These are phyloP conservation scores for Fulica atra DNA, from an alignment of 2,113 vertebrate species.

Conservation along the genomic window DNA sequence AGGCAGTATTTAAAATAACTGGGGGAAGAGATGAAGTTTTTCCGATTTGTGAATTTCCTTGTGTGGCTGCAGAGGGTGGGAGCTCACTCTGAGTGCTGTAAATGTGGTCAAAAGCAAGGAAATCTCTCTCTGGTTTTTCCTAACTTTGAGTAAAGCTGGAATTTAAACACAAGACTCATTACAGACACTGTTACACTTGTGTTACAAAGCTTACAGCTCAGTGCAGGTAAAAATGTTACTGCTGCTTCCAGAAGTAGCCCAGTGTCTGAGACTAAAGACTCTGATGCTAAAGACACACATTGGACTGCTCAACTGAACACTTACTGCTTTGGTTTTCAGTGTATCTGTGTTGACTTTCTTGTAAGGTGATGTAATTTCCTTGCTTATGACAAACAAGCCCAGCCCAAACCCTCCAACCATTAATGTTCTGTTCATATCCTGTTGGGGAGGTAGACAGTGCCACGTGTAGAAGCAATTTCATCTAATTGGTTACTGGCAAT, in stretches of 20 bases:
- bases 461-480: not conserved
- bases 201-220: not conserved
- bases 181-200: not conserved
- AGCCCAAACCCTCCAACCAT: fast-evolving
- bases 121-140: not conserved
- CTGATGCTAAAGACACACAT: fast-evolving
- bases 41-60: not conserved
- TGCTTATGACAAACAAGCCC: not conserved
- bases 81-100: not conserved
- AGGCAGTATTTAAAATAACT: not conserved
- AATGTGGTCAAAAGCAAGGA: not conserved
- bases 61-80: not conserved
- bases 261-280: not conserved
- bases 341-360: not conserved
- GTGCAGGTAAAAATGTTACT: not conserved
- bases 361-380: not conserved
- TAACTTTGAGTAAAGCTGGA: not conserved
- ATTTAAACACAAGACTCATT: not conserved
- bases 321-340: not conserved
- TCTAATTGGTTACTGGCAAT: not conserved
- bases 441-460: not conserved
- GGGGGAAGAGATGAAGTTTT: fast-evolving
- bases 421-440: not conserved
- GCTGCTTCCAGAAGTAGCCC: not conserved
- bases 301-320: not conserved